These are phyloP conservation scores for Dendrolimus kikuchii DNA, from an alignment of 1,140 invertebrate genomes.

Conservation along the genomic window DNA sequence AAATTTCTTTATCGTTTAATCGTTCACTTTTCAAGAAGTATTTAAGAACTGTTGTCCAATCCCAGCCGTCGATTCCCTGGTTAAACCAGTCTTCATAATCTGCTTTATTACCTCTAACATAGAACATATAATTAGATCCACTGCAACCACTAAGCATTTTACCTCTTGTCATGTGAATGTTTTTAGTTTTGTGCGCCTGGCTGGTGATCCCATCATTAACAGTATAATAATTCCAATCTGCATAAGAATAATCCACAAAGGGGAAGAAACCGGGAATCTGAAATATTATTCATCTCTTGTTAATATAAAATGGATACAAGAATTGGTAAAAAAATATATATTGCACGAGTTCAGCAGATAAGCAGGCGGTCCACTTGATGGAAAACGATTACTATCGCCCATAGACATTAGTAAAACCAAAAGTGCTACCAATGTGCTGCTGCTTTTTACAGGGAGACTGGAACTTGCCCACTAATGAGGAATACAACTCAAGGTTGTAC, in stretches of 20 bases:
- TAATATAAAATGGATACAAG: no score
- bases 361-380: no score
- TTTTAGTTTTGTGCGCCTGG: conserved; percentile 3
- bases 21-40: conserved; percentile 91
- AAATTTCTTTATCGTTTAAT: conserved; percentile 82
- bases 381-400: no score
- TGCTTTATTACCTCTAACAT: conserved; percentile 3
- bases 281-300: no score
- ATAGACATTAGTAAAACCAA: no score
- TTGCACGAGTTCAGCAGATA: no score
- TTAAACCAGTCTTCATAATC: conserved; percentile 90
- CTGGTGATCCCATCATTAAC: background rate
- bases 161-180: background rate
- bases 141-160: conserved; percentile 6
- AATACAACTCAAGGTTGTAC: no score
- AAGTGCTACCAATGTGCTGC: no score
- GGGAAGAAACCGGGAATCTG: no score
- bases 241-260: background rate
- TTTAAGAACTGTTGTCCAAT: conserved; percentile 82
- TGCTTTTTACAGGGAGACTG: no score
- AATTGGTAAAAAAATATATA: no score
- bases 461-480: no score
- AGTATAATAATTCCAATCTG: conserved; percentile 1
- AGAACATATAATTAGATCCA: conserved; percentile 1
- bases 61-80: conserved; percentile 88